Evolutionary conservation across 2,113 vertebrate genomes (phyloP), one percentile per base, ranked within the genome.

Genomic region (Tamias sibiricus): DNA sequence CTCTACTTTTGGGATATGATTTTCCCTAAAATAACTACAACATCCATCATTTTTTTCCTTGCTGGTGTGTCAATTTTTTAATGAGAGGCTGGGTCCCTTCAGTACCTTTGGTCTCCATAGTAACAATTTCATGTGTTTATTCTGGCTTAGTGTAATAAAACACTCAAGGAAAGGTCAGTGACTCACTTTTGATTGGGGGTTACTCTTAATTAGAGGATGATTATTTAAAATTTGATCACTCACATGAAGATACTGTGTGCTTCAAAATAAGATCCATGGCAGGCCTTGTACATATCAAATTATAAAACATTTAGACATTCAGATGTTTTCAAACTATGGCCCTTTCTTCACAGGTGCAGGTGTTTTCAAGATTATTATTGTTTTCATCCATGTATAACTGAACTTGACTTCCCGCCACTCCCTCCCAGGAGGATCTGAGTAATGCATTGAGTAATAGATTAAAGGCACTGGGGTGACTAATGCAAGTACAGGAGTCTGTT

Each of bases 371-470:
- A 95, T 98, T 98, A 98, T 98, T 98, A 98, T 98, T 98, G 93
- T 98, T 98, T 98, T 98, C 98, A 98, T 96, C 96, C 98, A 97
- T 98, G 97, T 98, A 98, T 97, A 98, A 97, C 98, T 72, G 96
- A 98, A 97, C 96, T 98, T 98, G 98, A 98, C 95, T 98, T 91
- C 87, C 92, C 98, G 98, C 98, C 98, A 97, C 98, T 98, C 96
- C 92, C 84, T 97, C 97, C 97, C 96, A 97, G 85, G 96, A 97
- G 97, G 96, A 98, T 94, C 96, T 98, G 98, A 98, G 98, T 98
- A 98, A 98, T 96, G 90, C 96, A 98, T 98, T 98, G 98, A 98
- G 97, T 98, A 98, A 98, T 97, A 98, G 96, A 97, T 0, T 74
- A 91, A 97, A 97, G 83, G 96, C 95, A 97, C 97, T 98, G 95